Evolutionary conservation across 2,888 invertebrate genomes (phyloP).

Genomic region (Pteria penguin): DNA sequence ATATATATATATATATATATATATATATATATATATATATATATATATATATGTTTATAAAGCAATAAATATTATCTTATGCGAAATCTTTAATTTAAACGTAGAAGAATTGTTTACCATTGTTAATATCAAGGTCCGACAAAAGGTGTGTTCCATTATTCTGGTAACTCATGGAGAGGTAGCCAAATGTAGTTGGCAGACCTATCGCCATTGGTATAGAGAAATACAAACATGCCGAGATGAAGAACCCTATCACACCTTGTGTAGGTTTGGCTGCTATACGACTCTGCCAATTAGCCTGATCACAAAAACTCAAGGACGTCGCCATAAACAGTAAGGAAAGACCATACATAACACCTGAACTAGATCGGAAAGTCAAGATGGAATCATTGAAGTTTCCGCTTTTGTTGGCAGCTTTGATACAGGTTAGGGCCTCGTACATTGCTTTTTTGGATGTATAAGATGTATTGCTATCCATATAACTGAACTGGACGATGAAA

Average conservation of each 20-base stretch:
- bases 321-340: conserved; percentile 53
- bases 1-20: too few species aligned
- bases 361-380: conserved; percentile 63
- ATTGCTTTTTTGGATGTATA: conserved; percentile 50
- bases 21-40: too few species aligned
- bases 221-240: conserved; percentile 74
- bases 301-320: conserved; percentile 62
- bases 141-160: conserved; percentile 50
- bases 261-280: conserved; percentile 74
- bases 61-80: too few species aligned
- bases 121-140: conserved; percentile 43
- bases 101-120: too few species aligned
- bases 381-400: conserved; percentile 62
- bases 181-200: conserved; percentile 58
- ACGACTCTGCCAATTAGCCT: conserved; percentile 76
- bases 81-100: too few species aligned
- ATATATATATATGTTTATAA: too few species aligned
- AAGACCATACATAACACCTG: conserved; percentile 62
- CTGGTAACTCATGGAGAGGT: conserved; percentile 54
- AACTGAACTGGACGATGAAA: conserved; percentile 50
- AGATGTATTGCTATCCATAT: conserved; percentile 40
- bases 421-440: conserved; percentile 55
- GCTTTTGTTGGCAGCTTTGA: conserved; percentile 55
- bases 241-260: conserved; percentile 73
- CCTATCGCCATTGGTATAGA: conserved; percentile 71